Percentiles rank a stretch among this genome's conserved stretches.
Evolutionary conservation across 2,113 vertebrate genomes (phyloP).

Genomic region (Syrmaticus mikado): DNA sequence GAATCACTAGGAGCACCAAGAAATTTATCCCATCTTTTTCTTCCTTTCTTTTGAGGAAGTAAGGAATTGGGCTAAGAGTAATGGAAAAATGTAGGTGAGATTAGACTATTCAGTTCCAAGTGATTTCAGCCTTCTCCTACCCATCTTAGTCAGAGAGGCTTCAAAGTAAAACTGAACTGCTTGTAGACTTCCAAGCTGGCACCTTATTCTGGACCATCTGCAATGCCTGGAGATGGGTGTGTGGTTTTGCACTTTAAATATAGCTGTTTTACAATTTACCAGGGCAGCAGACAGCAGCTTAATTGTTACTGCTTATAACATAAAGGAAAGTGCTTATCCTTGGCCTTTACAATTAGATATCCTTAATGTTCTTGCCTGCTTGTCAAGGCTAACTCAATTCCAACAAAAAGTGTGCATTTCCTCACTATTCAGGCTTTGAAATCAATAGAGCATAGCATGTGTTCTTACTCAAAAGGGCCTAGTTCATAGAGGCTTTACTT

Average conservation of each 20-base stretch:
- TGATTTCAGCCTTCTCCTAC: not conserved
- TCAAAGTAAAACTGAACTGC: not conserved
- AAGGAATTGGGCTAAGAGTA: not conserved
- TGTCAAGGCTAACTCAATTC: not conserved
- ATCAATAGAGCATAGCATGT: not conserved
- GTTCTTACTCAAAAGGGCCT: not conserved
- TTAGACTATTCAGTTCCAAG: not conserved
- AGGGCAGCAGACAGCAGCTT: not conserved
- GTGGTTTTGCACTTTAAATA: not conserved
- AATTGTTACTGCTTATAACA: not conserved
- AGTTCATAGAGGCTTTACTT: not conserved
- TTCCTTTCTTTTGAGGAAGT: not conserved
- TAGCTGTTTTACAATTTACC: not conserved
- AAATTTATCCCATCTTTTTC: not conserved
- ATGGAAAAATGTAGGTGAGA: not conserved
- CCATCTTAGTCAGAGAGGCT: not conserved
- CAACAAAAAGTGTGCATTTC: not conserved
- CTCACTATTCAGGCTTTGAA: not conserved
- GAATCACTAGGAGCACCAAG: not conserved
- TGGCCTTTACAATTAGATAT: not conserved
- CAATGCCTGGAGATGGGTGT: not conserved
- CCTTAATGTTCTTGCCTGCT: not conserved
- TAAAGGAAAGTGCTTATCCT: not conserved
- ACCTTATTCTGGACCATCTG: not conserved
- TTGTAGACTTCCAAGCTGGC: not conserved